phyloP scores from a whole-genome alignment of 2,113 vertebrate genomes.

The Ctenodactylus gundi region DNA sequence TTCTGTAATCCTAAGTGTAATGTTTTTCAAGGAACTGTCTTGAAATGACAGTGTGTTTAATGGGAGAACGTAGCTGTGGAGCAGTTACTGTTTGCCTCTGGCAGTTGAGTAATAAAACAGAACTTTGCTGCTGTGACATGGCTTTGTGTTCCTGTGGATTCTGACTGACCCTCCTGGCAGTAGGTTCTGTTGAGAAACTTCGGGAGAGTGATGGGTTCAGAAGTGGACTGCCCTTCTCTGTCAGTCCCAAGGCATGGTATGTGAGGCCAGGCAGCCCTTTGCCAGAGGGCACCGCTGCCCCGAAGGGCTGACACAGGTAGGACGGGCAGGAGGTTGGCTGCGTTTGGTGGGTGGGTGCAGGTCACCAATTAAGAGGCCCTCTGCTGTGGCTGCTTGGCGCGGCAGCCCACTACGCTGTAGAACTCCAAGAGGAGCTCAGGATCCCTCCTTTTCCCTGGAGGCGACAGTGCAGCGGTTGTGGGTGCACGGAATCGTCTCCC shows the following conservation, averaged over 20 bases:
- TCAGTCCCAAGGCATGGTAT: not conserved
- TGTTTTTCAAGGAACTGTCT: constrained; percentile 43
- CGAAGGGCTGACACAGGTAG: not conserved
- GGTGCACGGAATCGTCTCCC: not conserved
- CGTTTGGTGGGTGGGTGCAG: no score
- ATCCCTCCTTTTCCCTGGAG: not conserved
- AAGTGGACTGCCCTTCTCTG: not conserved
- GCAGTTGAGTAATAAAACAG: not conserved
- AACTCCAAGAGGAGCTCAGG: no score
- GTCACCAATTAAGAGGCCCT: no score
- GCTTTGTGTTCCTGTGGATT: not conserved
- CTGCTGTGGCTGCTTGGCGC: no score
- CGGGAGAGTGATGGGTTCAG: not conserved
- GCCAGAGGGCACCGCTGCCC: not conserved
- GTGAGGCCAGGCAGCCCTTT: not conserved
- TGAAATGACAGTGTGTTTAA: not conserved
- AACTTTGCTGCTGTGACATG: not conserved
- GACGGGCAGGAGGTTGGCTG: not conserved
- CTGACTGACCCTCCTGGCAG: not conserved
- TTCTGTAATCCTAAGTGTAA: constrained; percentile 19
- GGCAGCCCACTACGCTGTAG: not conserved
- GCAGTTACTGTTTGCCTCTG: not conserved
- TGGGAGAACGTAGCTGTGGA: not conserved
- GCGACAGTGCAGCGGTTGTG: not conserved
- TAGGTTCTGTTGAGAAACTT: not conserved